Evolutionary conservation across 2,797 vertebrate genomes (phyloP), one percentile per base, ranked within the genome.

Genomic region (Oreortyx pictus): DNA sequence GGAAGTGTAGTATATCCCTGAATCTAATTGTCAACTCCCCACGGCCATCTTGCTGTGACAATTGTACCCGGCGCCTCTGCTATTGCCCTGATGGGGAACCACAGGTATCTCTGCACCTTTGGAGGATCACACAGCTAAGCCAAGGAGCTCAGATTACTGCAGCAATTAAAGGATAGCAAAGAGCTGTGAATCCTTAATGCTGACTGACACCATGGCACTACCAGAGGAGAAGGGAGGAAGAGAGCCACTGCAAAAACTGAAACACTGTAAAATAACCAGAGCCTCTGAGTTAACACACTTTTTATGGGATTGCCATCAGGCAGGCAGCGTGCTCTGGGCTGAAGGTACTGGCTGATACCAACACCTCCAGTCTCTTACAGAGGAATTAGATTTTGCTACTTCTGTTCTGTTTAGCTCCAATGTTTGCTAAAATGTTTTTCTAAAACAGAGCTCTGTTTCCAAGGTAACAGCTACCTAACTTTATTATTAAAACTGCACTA

Each of bases 401-500:
- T 75, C 62, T 94, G 61, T 90, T 86, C 50, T 93, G 66, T 90
- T 60, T 90, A 75, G 84, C 11, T 75, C 61, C 67, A 74, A 54
- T 81, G 29, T 81, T 94, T 86, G 74, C 82, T 66, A 65, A 94
- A 89, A 47, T 84, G 71, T 92, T 96, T 95, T 95, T 74, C 64
- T 83, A 82, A 96, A 92, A 73, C 74, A 71, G 33, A 92, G 85
- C 87, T 91, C 87, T 86, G 90, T 92, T 96, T 95, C 95, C 93
- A 94, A 89, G 95, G 93, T 93, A 94, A 96, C 94, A 44, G 82
- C 87, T 89, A 94, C 90, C 92, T 93, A 96, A 95, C 87, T 94
- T 95, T 95, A 50, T 83, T 94, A 92, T 82, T 84, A 91, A 92
- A 95, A 93, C 77, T 79, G 39, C 62, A 68, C 79, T 94, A 94